Evolutionary conservation across 2,797 vertebrate genomes (phyloP), one percentile per base, ranked within the genome.

Genomic region (Oryzias dopingdopingensis): DNA sequence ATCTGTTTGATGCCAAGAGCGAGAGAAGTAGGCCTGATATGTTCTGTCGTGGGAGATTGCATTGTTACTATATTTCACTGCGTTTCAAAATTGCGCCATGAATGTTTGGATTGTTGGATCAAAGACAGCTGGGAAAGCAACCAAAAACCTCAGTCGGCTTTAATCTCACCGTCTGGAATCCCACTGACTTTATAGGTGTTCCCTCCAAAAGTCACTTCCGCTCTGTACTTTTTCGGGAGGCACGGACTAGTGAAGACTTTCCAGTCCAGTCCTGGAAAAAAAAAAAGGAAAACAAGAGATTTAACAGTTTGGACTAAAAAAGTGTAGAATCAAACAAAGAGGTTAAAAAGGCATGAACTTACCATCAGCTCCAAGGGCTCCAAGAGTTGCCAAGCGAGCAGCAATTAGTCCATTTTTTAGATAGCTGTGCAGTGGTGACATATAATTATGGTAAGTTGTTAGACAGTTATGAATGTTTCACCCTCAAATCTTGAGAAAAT

Each of bases 341-440:
- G 1, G 32, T 56, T 23, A 56, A 18, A 14, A 58, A 59, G 13
- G 17, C 26, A 10, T 2, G 26, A 40, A 44, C 60, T 15, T 94
- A 98, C 97, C 95, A 91, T 95, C 91, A 51, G 86, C 86, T 77
- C 94, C 92, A 63, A 96, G 90, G 55, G 95, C 97, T 77, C 96
- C 96, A 55, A 99, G 92, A 0, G 93, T 95, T 58, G 94, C 93
- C 56, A 97, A 82, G 73, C 97, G 94, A 76, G 95, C 96, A 37
- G 93, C 96, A 82, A 92, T 92, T 57, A 99, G 88, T 82, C 97
- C 97, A 85, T 98, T 95, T 61, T 96, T 96, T 88, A 99, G 90
- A 85, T 99, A 99, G 87, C 97, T 99, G 75, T 57, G 41, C 17
- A 63, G 77, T 37, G 42, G 76, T 44, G 55, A 79, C 29, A 76